Evolutionary conservation across 2,797 vertebrate genomes (phyloP).

Genomic region (Pyrocephalus nanus): DNA sequence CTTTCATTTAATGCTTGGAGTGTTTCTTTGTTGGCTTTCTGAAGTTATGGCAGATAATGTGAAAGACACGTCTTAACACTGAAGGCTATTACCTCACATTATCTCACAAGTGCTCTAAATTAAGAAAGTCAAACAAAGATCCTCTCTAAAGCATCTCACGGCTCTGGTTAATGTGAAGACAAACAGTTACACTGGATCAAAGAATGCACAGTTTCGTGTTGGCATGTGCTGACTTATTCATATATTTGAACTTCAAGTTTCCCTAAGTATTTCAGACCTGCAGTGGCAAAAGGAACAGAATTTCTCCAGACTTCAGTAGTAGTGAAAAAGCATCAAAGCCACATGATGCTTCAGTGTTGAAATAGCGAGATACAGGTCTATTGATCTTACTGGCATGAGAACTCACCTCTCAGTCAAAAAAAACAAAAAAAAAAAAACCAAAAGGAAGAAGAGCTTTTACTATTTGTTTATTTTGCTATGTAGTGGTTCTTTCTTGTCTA

Average conservation of each 20-base stretch:
- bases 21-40: not conserved
- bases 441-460: not conserved
- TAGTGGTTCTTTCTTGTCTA: not conserved
- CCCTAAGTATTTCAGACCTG: not conserved
- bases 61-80: not conserved
- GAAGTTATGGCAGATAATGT: not conserved
- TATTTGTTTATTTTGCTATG: not conserved
- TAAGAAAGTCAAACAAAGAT: not conserved
- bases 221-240: not conserved
- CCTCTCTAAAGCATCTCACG: not conserved
- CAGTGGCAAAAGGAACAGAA: not conserved
- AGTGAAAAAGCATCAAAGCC: not conserved
- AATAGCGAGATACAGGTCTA: not conserved
- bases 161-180: not conserved
- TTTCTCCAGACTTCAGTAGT: not conserved
- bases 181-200: not conserved
- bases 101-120: not conserved
- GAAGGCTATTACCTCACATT: not conserved
- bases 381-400: not conserved
- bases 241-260: not conserved
- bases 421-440: not conserved
- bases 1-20: not conserved
- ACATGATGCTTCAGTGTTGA: not conserved
- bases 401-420: not conserved
- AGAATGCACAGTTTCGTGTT: not conserved